These are phyloP conservation scores for Euleptes europaea DNA, from an alignment of 2,113 vertebrate species.

Conservation along the genomic window DNA sequence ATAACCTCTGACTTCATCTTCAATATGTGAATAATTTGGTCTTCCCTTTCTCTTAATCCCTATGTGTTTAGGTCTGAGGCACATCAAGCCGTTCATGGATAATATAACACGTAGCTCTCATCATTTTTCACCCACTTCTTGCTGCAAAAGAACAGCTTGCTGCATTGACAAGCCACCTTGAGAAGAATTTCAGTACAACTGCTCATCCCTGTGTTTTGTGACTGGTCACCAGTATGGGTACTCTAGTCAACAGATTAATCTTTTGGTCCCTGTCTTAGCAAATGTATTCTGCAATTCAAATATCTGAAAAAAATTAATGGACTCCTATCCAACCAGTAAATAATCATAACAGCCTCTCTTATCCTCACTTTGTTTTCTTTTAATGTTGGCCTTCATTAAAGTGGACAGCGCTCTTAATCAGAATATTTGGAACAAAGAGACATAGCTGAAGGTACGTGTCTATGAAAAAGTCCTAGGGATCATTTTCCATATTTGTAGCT, in stretches of 20 bases:
- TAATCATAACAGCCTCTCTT: conserved; percentile 28
- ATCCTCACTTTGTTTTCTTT: conserved; percentile 16
- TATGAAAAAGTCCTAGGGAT: conserved; percentile 64
- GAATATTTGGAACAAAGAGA: conserved; percentile 48
- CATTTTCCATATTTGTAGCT: conserved; percentile 64
- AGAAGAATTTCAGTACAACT: too few species aligned
- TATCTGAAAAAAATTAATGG: conserved; percentile 4
- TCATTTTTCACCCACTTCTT: neutral
- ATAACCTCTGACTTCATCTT: neutral
- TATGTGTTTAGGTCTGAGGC: neutral
- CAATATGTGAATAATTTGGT: neutral
- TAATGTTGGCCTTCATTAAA: conserved; percentile 66
- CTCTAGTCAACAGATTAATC: conserved; percentile 2
- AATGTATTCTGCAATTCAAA: neutral
- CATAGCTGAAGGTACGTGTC: conserved; percentile 42
- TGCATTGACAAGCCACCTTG: neutral
- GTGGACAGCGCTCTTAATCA: conserved; percentile 32
- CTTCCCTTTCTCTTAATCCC: neutral
- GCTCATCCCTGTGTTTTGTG: neutral
- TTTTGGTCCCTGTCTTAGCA: conserved; percentile 28
- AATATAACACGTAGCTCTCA: neutral
- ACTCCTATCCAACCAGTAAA: conserved; percentile 14
- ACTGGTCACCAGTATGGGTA: neutral
- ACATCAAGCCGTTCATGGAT: neutral
- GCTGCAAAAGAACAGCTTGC: neutral